phyloP scores from a whole-genome alignment of 2,888 invertebrate species.

The Drosophila nr. perissopoda region DNA sequence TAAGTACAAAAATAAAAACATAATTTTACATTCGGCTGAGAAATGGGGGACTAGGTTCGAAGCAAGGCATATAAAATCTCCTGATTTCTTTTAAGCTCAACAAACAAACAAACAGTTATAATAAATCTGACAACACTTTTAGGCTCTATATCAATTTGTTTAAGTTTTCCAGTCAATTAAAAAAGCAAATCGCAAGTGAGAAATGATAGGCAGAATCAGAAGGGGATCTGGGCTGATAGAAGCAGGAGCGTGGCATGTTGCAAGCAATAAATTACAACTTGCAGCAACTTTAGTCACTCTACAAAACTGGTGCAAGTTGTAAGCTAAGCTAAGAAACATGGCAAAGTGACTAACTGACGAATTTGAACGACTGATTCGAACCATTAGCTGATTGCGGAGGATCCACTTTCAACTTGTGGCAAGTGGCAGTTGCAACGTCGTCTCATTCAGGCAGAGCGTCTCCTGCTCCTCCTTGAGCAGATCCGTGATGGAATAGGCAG shows the following conservation, averaged over 20 bases:
- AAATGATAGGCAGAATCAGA: background rate
- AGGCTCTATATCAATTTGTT: slow-evolving; percentile 48
- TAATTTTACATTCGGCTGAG: slow-evolving; percentile 11
- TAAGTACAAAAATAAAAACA: slow-evolving; percentile 55
- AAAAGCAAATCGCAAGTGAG: slow-evolving; percentile 59
- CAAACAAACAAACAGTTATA: background rate
- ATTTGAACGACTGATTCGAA: slow-evolving; percentile 11
- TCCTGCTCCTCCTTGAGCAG: slow-evolving; percentile 82
- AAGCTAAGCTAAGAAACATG: slow-evolving; percentile 14
- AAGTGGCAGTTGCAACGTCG: slow-evolving; percentile 54
- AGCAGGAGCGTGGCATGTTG: slow-evolving; percentile 16
- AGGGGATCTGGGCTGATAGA: background rate
- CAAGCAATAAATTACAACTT: slow-evolving; percentile 4
- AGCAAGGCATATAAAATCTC: background rate
- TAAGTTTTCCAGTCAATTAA: slow-evolving; percentile 62
- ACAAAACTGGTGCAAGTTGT: slow-evolving; percentile 8
- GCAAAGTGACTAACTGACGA: slow-evolving; percentile 35
- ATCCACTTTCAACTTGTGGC: slow-evolving; percentile 38
- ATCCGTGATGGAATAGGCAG: slow-evolving; percentile 85
- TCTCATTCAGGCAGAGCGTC: slow-evolving; percentile 70
- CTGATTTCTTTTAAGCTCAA: background rate
- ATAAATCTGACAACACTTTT: background rate
- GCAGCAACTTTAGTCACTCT: slow-evolving; percentile 7
- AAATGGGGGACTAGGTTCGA: slow-evolving; percentile 4
- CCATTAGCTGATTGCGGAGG: slow-evolving; percentile 10